Base-by-base conservation (phyloP, 2,113 vertebrate species). In the Odontesthes bonariensis region DNA sequence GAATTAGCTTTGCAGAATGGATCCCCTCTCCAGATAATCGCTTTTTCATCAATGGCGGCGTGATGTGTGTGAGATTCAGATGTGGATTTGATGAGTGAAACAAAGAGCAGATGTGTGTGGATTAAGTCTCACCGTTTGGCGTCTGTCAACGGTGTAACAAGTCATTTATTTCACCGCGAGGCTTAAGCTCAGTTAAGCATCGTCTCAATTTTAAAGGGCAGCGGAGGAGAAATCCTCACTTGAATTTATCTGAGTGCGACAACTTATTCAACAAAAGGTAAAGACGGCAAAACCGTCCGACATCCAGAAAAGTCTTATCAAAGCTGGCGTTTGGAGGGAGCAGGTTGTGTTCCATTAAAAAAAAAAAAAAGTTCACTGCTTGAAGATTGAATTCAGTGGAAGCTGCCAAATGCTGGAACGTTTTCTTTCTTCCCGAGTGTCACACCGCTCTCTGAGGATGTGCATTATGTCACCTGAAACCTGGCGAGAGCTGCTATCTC, bases 41-140 rank as follows among this genome's bases (percentile, higher is more conserved):
- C 82, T 79, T 94, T 88, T 83, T 91, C 85, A 91, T 92, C 88
- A 90, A 72, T 52, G 31, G 57, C 72, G 32, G 71, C 54, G 81
- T 79, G 78, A 70, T 61, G 78, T 64, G 82, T 59, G 81, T 82
- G 67, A 79, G 83, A 89, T 81, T 40, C 74, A 55, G 59, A 66
- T 72, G 72, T 75, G 71, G 66, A 65, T 54, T 10, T 32, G 70
- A 20, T 0, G 80, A 33, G 8, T 51, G 58, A 69, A 75, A 73
- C 40, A 68, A 53, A 67, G 35, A 75, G 51, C 51, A 54, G 65
- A 82, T 63, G 62, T 49, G 73, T 35, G 38, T 46, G 52, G n/a
- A 35, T 32, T 31, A 46, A 7, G 33, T 64, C 16, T 54, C 40
- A 55, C 40, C 13, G 8, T 67, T 46, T 22, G 40, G 3, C 23